Evolutionary conservation across 37 sponge, comb jelly and placozoan genomes (phyloP).

Genomic region (Chondrosia reniformis): DNA sequence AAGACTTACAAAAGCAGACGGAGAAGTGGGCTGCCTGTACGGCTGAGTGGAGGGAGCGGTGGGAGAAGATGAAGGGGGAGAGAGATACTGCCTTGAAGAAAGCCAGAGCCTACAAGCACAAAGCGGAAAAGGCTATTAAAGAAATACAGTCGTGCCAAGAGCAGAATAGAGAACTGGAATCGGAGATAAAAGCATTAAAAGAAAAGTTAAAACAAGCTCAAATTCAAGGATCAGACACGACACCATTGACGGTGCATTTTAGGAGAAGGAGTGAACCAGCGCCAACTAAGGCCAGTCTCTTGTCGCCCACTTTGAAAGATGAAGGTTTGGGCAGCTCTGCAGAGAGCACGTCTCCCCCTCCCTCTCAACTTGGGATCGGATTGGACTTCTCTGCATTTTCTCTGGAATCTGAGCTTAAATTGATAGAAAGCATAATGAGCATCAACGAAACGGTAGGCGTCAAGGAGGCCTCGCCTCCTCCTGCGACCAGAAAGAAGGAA

Average conservation of each 20-base stretch:
- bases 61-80: constrained; percentile 14
- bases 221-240: neutral
- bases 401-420: neutral
- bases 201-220: neutral
- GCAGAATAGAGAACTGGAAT: neutral
- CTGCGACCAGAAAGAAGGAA: too few relatives aligned
- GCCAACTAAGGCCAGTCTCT: too few relatives aligned
- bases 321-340: constrained; percentile 21
- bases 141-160: neutral
- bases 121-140: neutral
- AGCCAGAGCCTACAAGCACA: constrained; percentile 11
- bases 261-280: constrained; percentile 21
- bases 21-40: constrained; percentile 19
- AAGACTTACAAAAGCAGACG: constrained; percentile 7
- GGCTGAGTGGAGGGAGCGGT: constrained; percentile 19
- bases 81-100: constrained; percentile 4
- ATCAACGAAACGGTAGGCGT: neutral
- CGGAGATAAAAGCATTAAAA: neutral
- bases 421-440: constrained; percentile 3
- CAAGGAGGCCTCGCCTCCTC: too few relatives aligned
- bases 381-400: constrained; percentile 16
- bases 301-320: constrained; percentile 1
- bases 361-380: neutral
- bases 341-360: constrained; percentile 17
- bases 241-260: neutral